phyloP scores from a whole-genome alignment of 2,888 invertebrate genomes.

The Caenorhabditis afra region DNA sequence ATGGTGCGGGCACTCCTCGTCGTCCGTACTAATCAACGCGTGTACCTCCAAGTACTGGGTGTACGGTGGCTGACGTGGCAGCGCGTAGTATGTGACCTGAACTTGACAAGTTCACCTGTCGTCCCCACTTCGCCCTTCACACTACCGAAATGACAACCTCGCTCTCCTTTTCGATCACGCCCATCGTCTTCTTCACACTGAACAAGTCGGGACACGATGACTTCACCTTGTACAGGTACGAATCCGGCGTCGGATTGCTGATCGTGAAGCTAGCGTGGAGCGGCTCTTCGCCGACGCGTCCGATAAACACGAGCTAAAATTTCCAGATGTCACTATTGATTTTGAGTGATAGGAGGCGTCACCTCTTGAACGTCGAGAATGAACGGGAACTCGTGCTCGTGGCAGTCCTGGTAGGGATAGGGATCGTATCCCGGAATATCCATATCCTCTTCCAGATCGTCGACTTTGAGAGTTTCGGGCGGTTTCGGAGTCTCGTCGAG shows the following conservation, averaged over 20 bases:
- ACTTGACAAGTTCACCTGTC: neutral
- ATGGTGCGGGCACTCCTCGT: too few relatives aligned
- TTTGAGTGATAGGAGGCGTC: neutral
- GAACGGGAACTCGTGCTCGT: neutral
- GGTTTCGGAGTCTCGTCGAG: neutral
- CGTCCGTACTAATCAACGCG: neutral
- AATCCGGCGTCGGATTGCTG: neutral
- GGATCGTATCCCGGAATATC: neutral
- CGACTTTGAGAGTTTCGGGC: neutral
- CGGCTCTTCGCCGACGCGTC: conserved; percentile 15
- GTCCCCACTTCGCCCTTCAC: neutral
- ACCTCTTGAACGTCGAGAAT: neutral
- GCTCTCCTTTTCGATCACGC: neutral
- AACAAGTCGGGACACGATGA: conserved; percentile 11
- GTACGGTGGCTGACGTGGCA: conserved; percentile 6
- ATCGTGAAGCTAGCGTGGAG: conserved; percentile 11
- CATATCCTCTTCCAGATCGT: neutral
- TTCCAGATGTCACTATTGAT: too few relatives aligned
- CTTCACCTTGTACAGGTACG: conserved; percentile 20
- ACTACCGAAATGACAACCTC: neutral
- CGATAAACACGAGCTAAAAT: conserved; percentile 20
- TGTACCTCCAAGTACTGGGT: conserved; percentile 15
- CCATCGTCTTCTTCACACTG: neutral
- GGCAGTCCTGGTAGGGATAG: conserved; percentile 15
- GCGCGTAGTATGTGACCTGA: conserved; percentile 16